These are phyloP conservation scores for Brachystomella parvula DNA, from an alignment of 1,140 invertebrate genomes.

Conservation along the genomic window DNA sequence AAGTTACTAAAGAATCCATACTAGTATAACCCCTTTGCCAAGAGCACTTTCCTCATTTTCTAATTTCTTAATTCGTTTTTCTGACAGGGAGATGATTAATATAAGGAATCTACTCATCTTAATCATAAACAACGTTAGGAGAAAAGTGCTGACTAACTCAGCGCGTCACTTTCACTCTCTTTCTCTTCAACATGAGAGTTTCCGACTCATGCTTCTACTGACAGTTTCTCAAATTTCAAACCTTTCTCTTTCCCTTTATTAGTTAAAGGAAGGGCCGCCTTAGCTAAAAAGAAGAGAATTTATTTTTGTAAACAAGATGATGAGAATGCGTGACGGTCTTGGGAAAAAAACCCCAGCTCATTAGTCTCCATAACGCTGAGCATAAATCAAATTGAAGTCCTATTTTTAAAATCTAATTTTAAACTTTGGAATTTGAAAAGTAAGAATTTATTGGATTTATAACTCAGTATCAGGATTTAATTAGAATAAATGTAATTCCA, in stretches of 20 bases:
- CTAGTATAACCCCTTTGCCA: too few species aligned
- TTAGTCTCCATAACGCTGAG: too few species aligned
- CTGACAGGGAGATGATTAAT: conserved; percentile 20
- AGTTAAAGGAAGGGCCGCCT: neutral
- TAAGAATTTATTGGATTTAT: too few species aligned
- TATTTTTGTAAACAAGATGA: neutral
- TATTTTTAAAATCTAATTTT: too few species aligned
- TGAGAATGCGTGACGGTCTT: neutral
- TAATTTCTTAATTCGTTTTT: conserved; percentile 10
- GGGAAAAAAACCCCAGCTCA: neutral
- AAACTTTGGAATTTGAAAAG: too few species aligned
- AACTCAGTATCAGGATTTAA: too few species aligned
- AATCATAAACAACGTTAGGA: conserved; percentile 21
- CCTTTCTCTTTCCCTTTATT: neutral
- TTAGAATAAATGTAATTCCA: too few species aligned
- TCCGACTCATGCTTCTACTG: neutral
- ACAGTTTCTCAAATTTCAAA: neutral
- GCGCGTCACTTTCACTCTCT: neutral
- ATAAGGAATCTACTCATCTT: conserved; percentile 14
- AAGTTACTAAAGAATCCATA: neutral
- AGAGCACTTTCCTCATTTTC: neutral
- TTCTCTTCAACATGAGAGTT: neutral
- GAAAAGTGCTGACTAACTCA: neutral
- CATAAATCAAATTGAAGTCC: too few species aligned
- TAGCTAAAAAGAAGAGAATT: neutral